Base-by-base conservation (phyloP, 2,113 vertebrate genomes). In the Bufo gargarizans region DNA sequence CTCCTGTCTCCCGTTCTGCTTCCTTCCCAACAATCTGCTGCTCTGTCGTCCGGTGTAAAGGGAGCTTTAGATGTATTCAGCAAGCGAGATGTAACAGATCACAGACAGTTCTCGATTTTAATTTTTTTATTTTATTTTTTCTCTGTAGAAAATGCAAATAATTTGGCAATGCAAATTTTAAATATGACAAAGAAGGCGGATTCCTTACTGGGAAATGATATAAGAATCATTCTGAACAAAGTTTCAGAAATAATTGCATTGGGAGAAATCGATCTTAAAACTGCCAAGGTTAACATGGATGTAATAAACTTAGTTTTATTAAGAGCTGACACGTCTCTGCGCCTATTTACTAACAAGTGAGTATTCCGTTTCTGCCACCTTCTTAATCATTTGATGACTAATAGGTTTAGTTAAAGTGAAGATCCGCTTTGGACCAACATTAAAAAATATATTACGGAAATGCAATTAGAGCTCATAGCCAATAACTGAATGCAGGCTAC, bases 91-190 rank as follows among this genome's bases (percentile, higher is more conserved):
- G 43, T 72, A 72, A 45, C 69, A 7, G 33, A 45, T 43, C 6
- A 3, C 10, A 43, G 11, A 13, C 10, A 74, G 8, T 7, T 3
- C 45, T 50, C 9, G 33, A n/a, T 33, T 33, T 33, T 33, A 0
- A n/a, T 2, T 61, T 17, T 58, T 33, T 20, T 22, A 17, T 17
- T n/a, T 33, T 53, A 58, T 58, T 14, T 43, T 58, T 81, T 80
- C 59, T n/a, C 63, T 67, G 0, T 90, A 96, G 95, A 94, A 49
- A 95, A 94, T 19, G 92, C 91, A 0, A 83, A 93, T 22, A 91
- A 94, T 43, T 79, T 94, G 50, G 90, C 91, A 33, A 84, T 91
- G 16, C 93, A 92, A 65, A 92, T 95, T 91, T 92, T 94, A 77
- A 81, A 91, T 88, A 91, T 94, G 85, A 90, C 94, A 72, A 91